phyloP scores from a whole-genome alignment of 2,113 vertebrate genomes.

The Pampusana beccarii region DNA sequence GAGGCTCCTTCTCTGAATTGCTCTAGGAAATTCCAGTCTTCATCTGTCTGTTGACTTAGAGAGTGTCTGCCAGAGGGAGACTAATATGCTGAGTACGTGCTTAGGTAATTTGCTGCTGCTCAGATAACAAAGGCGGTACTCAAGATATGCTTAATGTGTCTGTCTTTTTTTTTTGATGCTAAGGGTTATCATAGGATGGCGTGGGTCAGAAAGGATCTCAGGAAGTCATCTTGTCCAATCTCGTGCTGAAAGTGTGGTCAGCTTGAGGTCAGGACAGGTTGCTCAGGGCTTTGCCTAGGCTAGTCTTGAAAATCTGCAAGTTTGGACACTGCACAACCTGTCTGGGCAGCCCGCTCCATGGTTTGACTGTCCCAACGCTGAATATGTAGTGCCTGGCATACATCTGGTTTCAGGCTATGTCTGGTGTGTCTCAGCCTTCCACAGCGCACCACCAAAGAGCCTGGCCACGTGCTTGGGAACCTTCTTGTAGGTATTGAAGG shows the following conservation, averaged over 20 bases:
- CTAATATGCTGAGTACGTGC: not conserved
- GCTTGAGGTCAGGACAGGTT: not conserved
- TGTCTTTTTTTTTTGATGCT: not conserved
- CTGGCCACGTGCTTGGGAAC: not conserved
- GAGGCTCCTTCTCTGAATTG: not conserved
- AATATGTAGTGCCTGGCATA: not conserved
- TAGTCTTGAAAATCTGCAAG: not conserved
- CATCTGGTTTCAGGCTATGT: not conserved
- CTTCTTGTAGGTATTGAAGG: not conserved
- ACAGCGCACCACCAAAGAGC: not conserved
- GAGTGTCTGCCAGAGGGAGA: not conserved
- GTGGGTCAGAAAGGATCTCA: not conserved
- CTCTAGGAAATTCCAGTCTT: constrained; percentile 1
- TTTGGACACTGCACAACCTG: not conserved
- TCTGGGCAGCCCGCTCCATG: not conserved
- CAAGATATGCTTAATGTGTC: not conserved
- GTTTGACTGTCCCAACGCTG: not conserved
- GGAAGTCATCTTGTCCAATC: not conserved
- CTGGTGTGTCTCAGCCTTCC: not conserved
- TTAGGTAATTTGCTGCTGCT: not conserved
- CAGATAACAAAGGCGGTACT: not conserved
- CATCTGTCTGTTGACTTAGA: not conserved
- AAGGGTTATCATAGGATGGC: not conserved
- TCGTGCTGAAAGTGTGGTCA: not conserved
- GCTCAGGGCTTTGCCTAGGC: not conserved